Conservation (phyloP, 2,113 vertebrate genomes). For the Acrocephalus arundinaceus region DNA sequence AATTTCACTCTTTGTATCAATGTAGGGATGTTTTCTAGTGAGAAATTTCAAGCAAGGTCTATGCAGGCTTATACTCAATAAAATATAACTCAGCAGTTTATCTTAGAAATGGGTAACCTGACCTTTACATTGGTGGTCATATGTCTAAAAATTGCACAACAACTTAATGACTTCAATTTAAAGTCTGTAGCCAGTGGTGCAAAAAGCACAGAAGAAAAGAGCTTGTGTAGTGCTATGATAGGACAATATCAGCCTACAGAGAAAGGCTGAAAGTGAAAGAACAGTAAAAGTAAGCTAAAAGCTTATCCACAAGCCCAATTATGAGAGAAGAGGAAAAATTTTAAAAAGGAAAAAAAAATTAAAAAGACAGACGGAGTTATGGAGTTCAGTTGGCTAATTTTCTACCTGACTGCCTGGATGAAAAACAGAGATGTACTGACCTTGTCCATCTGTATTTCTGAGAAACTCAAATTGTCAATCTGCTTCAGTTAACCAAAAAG, state of each 20-base stretch:
- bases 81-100: not conserved
- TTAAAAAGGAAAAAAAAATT: not conserved
- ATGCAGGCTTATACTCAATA: not conserved
- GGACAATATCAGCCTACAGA: not conserved
- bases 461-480: slow-evolving; percentile 56
- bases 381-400: slow-evolving; percentile 66
- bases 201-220: not conserved
- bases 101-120: not conserved
- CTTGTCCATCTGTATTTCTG: slow-evolving; percentile 50
- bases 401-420: slow-evolving; percentile 64
- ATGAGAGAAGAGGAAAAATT: not conserved
- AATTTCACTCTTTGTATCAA: not conserved
- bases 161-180: not conserved
- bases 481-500: slow-evolving; percentile 56
- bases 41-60: not conserved
- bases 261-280: not conserved
- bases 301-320: slow-evolving; percentile 26
- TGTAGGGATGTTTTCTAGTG: not conserved
- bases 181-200: not conserved
- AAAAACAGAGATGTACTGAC: slow-evolving; percentile 60
- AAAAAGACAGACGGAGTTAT: slow-evolving; percentile 11
- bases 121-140: not conserved
- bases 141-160: not conserved
- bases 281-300: not conserved
- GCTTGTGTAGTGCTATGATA: not conserved